Base-by-base conservation (phyloP, 2,113 vertebrate genomes). In the Pipa parva region DNA sequence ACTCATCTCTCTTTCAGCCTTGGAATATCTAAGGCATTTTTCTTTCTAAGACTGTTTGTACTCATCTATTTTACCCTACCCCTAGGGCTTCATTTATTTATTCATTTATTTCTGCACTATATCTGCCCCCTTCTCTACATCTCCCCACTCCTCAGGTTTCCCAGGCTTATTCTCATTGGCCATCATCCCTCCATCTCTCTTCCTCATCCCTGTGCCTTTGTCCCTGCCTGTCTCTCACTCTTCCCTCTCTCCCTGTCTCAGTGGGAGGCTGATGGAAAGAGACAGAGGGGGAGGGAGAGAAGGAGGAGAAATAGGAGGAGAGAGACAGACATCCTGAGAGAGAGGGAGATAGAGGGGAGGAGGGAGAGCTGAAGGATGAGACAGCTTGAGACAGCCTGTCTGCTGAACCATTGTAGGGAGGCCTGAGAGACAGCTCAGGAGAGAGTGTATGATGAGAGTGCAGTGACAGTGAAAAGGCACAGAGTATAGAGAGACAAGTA, bases 231-330 rank as follows among this genome's bases (percentile, higher is more conserved):
- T 15, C 13, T 13, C 20, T 8, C 21, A n/a, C n/a, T n/a, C 15
- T 3, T n/a, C 39, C 21, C 26, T 48, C 25, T 26, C 55, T 59
- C 39, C 36, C 39, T 67, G 11, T n/a, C 39, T 67, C 63, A 58
- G 63, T 21, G 28, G 63, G 37, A 59, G 63, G 64, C n/a, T 68
- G 65, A 68, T 68, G 46, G 49, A 68, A 68, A 68, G 64, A 59
- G 64, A 68, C 56, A 59, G 64, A 59, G 64, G 56, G 57, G 56
- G 55, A 57, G 54, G 56, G 64, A 20, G 55, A 67, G 55, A 51
- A 46, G 64, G 64, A 59, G 64, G 64, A 59, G 52, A 65, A 33
- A 56, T 28, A 25, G 63, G 63, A 65, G 63, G 63, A 48, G 56
- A 68, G 64, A 51, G 64, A 68, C 56, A 68, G 64, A 68, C 56